Evolutionary conservation across 2,797 vertebrate genomes (phyloP).

Genomic region (Neopelma chrysocephalum): DNA sequence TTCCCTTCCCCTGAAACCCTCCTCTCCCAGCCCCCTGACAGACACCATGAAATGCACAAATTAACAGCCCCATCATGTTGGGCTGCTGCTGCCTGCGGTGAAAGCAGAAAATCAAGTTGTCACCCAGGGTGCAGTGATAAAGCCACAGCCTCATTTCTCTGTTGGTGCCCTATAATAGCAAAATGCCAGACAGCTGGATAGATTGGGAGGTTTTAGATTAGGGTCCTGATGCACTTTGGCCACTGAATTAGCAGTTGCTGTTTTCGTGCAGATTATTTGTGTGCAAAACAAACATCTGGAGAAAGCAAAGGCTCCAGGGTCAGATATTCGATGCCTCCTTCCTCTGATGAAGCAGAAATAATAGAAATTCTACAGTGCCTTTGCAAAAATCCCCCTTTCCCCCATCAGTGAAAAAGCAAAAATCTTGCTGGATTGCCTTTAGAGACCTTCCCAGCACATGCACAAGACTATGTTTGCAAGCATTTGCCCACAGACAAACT

Average conservation of each 20-base stretch:
- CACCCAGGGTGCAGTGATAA: conserved; percentile 84
- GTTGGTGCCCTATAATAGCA: conserved; percentile 88
- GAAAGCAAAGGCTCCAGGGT: conserved; percentile 46
- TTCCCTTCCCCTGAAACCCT: conserved; percentile 81
- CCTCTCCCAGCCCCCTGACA: conserved; percentile 81
- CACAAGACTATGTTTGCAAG: not conserved
- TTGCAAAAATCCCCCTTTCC: not conserved
- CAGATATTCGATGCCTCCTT: not conserved
- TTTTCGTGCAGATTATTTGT: conserved; percentile 73
- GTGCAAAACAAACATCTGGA: conserved; percentile 75
- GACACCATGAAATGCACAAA: conserved; percentile 89
- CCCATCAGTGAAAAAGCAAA: not conserved
- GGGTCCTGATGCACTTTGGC: conserved; percentile 79
- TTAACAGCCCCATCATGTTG: conserved; percentile 92
- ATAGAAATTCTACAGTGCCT: not conserved
- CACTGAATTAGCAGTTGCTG: conserved; percentile 76
- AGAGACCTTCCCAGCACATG: not conserved
- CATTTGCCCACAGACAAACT: not conserved
- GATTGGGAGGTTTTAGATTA: conserved; percentile 81
- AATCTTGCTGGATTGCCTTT: not conserved
- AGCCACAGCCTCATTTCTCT: conserved; percentile 84
- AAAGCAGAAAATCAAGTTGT: conserved; percentile 95
- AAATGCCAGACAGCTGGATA: conserved; percentile 85
- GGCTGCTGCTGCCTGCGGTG: conserved; percentile 84
- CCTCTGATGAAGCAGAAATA: conserved; percentile 21